These are phyloP conservation scores for Hyles vespertilio DNA, from an alignment of 1,140 invertebrate species.

Conservation along the genomic window DNA sequence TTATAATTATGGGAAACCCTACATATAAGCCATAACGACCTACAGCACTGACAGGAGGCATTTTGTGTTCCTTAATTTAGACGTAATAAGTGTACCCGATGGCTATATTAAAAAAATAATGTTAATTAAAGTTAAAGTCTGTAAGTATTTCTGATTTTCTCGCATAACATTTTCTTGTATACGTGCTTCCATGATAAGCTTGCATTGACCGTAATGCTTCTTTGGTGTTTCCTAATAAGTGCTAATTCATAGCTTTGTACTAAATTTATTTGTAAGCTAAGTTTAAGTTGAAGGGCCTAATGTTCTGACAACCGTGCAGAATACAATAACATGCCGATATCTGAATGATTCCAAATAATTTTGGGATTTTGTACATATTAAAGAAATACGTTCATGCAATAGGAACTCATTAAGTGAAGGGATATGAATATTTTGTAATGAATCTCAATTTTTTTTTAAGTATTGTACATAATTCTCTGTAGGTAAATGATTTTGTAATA, in stretches of 20 bases:
- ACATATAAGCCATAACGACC: too few species aligned
- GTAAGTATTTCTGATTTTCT: neutral
- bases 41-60: too few species aligned
- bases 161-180: constrained; percentile 26
- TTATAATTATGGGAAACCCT: too few species aligned
- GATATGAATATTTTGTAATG: too few species aligned
- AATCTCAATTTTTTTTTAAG: too few species aligned
- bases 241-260: constrained; percentile 14
- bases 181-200: constrained; percentile 48
- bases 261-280: constrained; percentile 24
- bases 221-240: constrained; percentile 34
- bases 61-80: too few species aligned
- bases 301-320: neutral
- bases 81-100: too few species aligned
- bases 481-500: too few species aligned
- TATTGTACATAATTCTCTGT: too few species aligned
- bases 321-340: too few species aligned
- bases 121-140: neutral
- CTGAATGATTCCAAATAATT: neutral
- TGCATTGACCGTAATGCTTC: constrained; percentile 25
- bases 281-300: constrained; percentile 25
- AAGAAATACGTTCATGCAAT: too few species aligned
- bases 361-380: neutral
- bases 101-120: neutral
- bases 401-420: too few species aligned